Conservation (phyloP, 2,113 vertebrate genomes). For the Toxostoma redivivum region DNA sequence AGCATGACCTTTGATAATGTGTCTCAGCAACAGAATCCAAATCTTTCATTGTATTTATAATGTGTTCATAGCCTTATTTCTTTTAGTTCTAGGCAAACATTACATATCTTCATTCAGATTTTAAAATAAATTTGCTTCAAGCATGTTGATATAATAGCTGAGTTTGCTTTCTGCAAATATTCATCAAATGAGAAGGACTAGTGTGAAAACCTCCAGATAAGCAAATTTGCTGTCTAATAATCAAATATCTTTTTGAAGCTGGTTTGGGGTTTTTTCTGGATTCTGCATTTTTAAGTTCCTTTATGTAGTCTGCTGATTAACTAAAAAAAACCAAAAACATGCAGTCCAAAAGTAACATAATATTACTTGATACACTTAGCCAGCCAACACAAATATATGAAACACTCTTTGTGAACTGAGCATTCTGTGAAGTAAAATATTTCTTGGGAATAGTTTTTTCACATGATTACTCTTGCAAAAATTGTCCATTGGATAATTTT, state of each 20-base stretch:
- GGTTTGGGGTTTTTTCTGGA: background rate
- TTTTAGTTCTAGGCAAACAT: constrained; percentile 13
- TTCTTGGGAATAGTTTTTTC: background rate
- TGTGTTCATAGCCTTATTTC: constrained; percentile 15
- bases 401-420: background rate
- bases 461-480: background rate
- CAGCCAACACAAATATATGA: background rate
- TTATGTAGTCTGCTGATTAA: constrained; percentile 11
- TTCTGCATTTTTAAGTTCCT: background rate
- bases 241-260: background rate
- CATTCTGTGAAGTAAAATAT: background rate
- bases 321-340: background rate
- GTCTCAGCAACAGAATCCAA: constrained; percentile 7
- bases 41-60: constrained; percentile 41
- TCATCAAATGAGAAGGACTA: background rate
- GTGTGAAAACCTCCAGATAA: constrained; percentile 33
- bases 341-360: background rate
- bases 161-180: constrained; percentile 37
- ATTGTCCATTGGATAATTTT: background rate
- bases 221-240: constrained; percentile 20
- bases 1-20: background rate
- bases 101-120: constrained; percentile 13
- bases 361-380: background rate
- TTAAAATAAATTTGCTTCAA: constrained; percentile 42
- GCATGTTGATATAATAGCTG: constrained; percentile 6